phyloP scores from a whole-genome alignment of 2,113 vertebrate species.

The Axis porcinus region DNA sequence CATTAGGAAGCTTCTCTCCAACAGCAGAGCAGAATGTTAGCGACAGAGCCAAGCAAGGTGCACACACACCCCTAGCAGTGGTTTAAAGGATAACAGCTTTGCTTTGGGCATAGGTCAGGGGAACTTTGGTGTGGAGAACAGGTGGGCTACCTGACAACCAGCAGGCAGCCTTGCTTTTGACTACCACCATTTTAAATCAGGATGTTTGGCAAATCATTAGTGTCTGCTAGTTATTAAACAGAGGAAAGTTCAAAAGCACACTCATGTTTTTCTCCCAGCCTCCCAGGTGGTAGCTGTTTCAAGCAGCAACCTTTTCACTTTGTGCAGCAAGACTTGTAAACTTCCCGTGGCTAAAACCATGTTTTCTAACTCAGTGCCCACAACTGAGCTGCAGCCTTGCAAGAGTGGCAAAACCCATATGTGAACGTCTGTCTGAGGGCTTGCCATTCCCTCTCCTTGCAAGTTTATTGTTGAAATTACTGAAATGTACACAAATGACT shows the following conservation, averaged over 20 bases:
- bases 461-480: slow-evolving; percentile 80
- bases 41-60: neutral
- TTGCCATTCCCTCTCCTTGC: slow-evolving; percentile 73
- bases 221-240: slow-evolving; percentile 82
- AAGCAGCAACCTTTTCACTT: slow-evolving; percentile 82
- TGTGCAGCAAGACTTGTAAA: slow-evolving; percentile 77
- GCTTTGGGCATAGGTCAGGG: slow-evolving; percentile 75
- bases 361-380: slow-evolving; percentile 70
- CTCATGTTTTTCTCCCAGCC: slow-evolving; percentile 79
- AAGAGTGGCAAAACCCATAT: slow-evolving; percentile 67
- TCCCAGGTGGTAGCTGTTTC: slow-evolving; percentile 83
- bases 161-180: slow-evolving; percentile 75
- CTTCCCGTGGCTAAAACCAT: slow-evolving; percentile 75
- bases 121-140: slow-evolving; percentile 75
- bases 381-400: slow-evolving; percentile 51
- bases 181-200: slow-evolving; percentile 74
- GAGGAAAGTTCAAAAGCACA: slow-evolving; percentile 81
- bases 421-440: slow-evolving; percentile 37
- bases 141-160: slow-evolving; percentile 81
- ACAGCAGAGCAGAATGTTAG: slow-evolving; percentile 45
- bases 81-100: slow-evolving; percentile 77
- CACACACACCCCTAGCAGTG: slow-evolving; percentile 15
- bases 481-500: slow-evolving; percentile 83
- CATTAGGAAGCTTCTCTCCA: slow-evolving; percentile 44
- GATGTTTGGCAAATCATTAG: slow-evolving; percentile 82